Percentiles rank a stretch among this genome's conserved stretches.
phyloP scores from a whole-genome alignment of 1,140 invertebrate genomes.

The Drosophila lacertosa region DNA sequence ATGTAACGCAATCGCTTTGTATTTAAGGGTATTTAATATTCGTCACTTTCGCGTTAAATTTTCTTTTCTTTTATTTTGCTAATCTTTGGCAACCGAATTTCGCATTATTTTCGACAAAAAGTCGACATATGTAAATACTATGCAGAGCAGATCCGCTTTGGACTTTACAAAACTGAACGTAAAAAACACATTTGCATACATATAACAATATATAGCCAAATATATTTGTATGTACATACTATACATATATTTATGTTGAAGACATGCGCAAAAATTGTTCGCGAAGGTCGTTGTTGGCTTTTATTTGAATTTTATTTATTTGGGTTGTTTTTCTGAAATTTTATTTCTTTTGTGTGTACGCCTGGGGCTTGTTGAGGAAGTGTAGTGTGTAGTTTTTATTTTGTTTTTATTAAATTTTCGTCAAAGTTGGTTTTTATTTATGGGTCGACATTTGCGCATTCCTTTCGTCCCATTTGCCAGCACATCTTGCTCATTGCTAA shows the following conservation, averaged over 20 bases:
- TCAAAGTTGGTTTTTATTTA: slow-evolving; percentile 64
- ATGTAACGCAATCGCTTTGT: background rate
- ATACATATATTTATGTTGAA: too few species aligned
- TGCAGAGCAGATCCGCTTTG: background rate
- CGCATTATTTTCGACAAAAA: slow-evolving; percentile 7
- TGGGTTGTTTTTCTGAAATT: slow-evolving; percentile 25
- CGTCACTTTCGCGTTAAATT: background rate
- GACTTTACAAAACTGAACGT: background rate
- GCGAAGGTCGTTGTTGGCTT: slow-evolving; percentile 58
- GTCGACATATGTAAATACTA: slow-evolving; percentile 1
- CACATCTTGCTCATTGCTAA: slow-evolving; percentile 33
- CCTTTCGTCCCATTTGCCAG: slow-evolving; percentile 46
- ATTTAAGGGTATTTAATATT: slow-evolving; percentile 3
- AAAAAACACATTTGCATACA: slow-evolving; percentile 1
- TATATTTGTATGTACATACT: too few species aligned
- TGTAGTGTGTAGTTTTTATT: slow-evolving; percentile 25
- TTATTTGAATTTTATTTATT: slow-evolving; percentile 33
- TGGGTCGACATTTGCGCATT: slow-evolving; percentile 76
- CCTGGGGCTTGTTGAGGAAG: slow-evolving; percentile 32
- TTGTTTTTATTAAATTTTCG: slow-evolving; percentile 10
- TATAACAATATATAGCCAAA: background rate
- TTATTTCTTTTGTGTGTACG: slow-evolving; percentile 23
- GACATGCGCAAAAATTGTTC: slow-evolving; percentile 49
- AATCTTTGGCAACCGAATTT: slow-evolving; percentile 14
- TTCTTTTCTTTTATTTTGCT: slow-evolving; percentile 17